A percentile compares a stretch with the other conserved stretches of the same genome.
Evolutionary conservation across 2,888 invertebrate species (phyloP).

Genomic region (Lucinisca nassula): DNA sequence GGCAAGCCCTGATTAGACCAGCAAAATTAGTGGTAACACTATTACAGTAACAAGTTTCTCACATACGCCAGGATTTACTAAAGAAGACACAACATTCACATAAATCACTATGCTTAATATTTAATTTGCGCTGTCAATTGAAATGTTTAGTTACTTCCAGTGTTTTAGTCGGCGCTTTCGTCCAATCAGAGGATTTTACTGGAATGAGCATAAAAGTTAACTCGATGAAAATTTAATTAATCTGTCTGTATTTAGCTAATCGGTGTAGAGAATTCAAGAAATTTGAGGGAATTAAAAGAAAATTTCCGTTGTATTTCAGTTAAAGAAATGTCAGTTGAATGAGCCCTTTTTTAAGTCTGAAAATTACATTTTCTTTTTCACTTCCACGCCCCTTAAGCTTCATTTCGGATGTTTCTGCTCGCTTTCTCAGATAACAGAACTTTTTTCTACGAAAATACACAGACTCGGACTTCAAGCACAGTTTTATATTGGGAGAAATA

Average conservation of each 20-base stretch:
- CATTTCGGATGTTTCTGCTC: no score
- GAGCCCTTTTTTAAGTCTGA: no score
- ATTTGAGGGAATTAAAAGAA: not conserved
- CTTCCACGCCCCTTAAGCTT: no score
- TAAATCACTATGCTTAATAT: slow-evolving; percentile 64
- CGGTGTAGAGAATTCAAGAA: not conserved
- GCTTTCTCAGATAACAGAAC: no score
- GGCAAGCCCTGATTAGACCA: not conserved
- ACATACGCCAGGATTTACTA: not conserved
- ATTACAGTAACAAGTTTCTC: slow-evolving; percentile 2
- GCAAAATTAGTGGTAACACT: not conserved
- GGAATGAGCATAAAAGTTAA: not conserved
- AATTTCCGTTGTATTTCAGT: not conserved
- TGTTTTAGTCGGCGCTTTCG: not conserved
- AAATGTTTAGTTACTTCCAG: slow-evolving; percentile 20
- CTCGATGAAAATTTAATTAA: not conserved
- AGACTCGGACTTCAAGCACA: no score
- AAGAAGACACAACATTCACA: slow-evolving; percentile 36
- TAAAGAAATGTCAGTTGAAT: no score
- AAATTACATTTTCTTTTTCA: no score
- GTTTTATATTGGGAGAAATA: no score
- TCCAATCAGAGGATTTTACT: not conserved
- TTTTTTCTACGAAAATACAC: no score
- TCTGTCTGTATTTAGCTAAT: not conserved
- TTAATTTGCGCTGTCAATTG: slow-evolving; percentile 65